Evolutionary conservation across 2,888 invertebrate species (phyloP), one percentile per base, ranked within the genome.

Genomic region (Galerucella pusilla): DNA sequence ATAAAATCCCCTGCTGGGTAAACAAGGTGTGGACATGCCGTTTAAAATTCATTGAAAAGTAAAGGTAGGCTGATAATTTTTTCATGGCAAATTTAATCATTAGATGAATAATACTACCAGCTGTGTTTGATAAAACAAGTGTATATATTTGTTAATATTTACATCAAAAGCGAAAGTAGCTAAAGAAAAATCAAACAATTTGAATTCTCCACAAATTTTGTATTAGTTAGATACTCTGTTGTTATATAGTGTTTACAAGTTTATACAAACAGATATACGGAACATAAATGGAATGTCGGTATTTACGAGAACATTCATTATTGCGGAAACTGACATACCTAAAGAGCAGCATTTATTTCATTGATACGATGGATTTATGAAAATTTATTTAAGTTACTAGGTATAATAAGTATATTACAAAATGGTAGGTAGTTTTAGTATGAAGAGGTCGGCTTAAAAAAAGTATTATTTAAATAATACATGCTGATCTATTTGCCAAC

Each of bases 241-340:
- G 52, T 6, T 52, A 52, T n/a, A 52, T n/a, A n/a, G 52, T 52
- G 52, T 14, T 52, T 14, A 52, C n/a, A 14, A n/a, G n/a, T 14
- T 52, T 14, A 52, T 14, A 14, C 49, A 14, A 52, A 52, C n/a
- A 52, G 52, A 52, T n/a, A 14, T 6, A 52, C n/a, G 7, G n/a
- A 6, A n/a, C n/a, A 52, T n/a, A 52, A 52, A 52, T 52, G n/a
- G n/a, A 52, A 52, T 52, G n/a, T 52, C n/a, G 52, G 52, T 52
- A 52, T 14, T 52, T 14, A n/a, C 52, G 49, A 52, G 0, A 1
- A 14, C 12, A 52, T 52, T 49, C 49, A 49, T 12, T 52, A 52
- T 52, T 52, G 49, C 49, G 14, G 49, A 14, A 52, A 49, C 49
- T 49, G 11, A 49, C 49, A 12, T 12, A n/a, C n/a, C n/a, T 14